Percentiles rank a stretch among this genome's conserved stretches.
These are phyloP conservation scores for Dipodomys stephensi DNA, from an alignment of 2,113 vertebrate species.

Conservation along the genomic window DNA sequence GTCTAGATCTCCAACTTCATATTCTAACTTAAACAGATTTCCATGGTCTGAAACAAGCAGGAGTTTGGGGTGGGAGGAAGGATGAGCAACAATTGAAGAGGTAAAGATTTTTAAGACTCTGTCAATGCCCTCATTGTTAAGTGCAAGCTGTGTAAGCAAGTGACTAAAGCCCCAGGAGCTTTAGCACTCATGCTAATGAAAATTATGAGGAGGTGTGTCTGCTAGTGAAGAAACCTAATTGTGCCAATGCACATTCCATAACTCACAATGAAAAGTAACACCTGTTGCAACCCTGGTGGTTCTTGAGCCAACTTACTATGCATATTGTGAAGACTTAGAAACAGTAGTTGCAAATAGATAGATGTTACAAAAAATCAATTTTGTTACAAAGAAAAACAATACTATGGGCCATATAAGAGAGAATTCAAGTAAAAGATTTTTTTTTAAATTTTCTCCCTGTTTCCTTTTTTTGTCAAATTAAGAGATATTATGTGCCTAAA, in stretches of 20 bases:
- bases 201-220: no score
- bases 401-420: background rate
- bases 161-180: background rate
- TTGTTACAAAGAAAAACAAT: background rate
- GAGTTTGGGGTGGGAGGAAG: background rate
- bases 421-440: background rate
- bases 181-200: background rate
- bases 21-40: background rate
- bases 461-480: background rate
- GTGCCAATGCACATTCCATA: background rate
- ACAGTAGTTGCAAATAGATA: background rate
- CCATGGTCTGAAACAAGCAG: slow-evolving; percentile 7
- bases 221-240: background rate
- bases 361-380: background rate
- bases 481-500: background rate
- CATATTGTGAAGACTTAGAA: slow-evolving; percentile 77
- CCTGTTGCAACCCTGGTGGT: background rate
- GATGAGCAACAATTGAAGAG: background rate
- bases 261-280: background rate
- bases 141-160: background rate
- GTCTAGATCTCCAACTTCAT: background rate
- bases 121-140: background rate
- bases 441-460: background rate
- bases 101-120: background rate
- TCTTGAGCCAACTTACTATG: background rate